These are phyloP conservation scores for Pollenia amentaria DNA, from an alignment of 2,888 invertebrate genomes.

Conservation along the genomic window DNA sequence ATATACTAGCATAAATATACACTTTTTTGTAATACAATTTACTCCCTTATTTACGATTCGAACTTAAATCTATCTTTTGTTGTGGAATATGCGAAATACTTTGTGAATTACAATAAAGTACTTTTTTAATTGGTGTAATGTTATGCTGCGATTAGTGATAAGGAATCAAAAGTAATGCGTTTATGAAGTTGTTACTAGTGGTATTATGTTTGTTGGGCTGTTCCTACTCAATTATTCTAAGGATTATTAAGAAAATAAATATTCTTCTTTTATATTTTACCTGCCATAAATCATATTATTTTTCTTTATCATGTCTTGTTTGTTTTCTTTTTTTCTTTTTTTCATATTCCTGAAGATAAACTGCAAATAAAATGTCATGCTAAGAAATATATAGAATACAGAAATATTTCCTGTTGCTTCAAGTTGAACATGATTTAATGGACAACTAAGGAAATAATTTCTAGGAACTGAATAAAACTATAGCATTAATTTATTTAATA, in stretches of 20 bases:
- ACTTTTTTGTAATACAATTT: no score
- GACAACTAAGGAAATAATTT: slow-evolving; percentile 47
- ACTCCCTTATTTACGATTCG: no score
- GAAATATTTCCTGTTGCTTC: slow-evolving; percentile 41
- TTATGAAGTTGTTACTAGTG: no score
- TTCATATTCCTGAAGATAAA: background rate
- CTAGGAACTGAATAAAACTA: background rate
- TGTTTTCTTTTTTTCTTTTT: background rate
- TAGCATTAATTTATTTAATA: no score
- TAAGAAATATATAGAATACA: slow-evolving; percentile 7
- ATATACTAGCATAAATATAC: no score
- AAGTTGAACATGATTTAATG: slow-evolving; percentile 41
- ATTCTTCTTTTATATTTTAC: slow-evolving; percentile 7
- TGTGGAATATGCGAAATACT: no score
- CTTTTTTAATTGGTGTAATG: no score
- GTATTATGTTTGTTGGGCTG: background rate
- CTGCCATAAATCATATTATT: slow-evolving; percentile 31
- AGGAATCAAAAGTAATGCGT: no score
- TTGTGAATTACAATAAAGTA: no score
- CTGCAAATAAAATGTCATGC: slow-evolving; percentile 16
- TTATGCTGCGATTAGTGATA: no score
- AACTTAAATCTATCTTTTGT: no score
- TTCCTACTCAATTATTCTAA: background rate
- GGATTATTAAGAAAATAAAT: background rate
- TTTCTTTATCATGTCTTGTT: slow-evolving; percentile 12